Evolutionary conservation across 2,888 invertebrate genomes (phyloP).

Genomic region (Parnassius mnemosyne): DNA sequence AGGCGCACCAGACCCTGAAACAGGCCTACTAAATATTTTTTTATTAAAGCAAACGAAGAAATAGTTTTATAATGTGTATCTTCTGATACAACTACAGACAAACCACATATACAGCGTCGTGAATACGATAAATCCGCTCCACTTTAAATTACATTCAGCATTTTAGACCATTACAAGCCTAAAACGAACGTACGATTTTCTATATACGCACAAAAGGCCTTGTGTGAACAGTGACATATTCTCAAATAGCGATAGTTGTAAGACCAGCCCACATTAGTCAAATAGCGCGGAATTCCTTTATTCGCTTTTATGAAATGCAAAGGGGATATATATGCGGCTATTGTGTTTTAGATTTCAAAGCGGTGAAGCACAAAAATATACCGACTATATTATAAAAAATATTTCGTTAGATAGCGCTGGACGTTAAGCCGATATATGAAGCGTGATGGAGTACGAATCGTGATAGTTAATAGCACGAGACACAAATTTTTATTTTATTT

Average conservation of each 20-base stretch:
- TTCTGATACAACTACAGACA: no score
- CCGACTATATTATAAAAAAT: background rate
- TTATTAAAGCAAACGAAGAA: no score
- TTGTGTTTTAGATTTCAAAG: conserved; percentile 15
- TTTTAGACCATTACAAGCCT: no score
- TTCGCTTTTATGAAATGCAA: conserved; percentile 5
- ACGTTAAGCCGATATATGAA: background rate
- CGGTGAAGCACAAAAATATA: conserved; percentile 6
- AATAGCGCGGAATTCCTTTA: conserved; percentile 20
- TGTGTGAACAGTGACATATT: background rate
- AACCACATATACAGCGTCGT: no score
- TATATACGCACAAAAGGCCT: background rate
- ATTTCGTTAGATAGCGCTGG: no score
- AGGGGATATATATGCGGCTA: conserved; percentile 11
- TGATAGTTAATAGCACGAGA: background rate
- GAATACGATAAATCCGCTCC: no score
- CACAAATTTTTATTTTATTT: background rate
- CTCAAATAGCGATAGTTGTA: background rate
- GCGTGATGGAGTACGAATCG: background rate
- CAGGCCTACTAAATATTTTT: no score
- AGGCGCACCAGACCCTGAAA: no score
- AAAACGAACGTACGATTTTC: no score
- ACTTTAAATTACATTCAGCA: no score
- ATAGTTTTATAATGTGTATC: no score
- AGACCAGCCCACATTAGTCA: conserved; percentile 10